Percentiles rank a stretch among this genome's conserved stretches.
phyloP scores from a whole-genome alignment of 2,113 vertebrate species.

The Tychaedon coryphoeus region DNA sequence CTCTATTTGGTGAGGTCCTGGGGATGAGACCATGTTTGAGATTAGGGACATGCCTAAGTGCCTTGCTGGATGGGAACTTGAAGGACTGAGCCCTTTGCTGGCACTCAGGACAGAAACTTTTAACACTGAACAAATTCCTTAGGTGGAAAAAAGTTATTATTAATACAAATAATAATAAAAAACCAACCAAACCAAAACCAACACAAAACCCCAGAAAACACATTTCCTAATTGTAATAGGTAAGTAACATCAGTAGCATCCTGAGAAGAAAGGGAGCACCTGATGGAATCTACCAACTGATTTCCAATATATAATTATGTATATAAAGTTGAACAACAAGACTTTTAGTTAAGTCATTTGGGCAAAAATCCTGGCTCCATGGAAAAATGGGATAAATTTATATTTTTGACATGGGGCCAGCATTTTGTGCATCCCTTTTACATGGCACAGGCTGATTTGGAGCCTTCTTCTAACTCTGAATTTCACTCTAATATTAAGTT shows the following conservation, averaged over 20 bases:
- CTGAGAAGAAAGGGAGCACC: neutral
- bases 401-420: neutral
- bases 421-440: neutral
- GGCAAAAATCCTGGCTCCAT: neutral
- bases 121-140: neutral
- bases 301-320: neutral
- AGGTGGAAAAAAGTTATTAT: neutral
- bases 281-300: neutral
- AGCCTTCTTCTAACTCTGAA: neutral
- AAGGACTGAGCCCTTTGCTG: neutral
- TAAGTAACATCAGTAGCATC: neutral
- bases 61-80: neutral
- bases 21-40: neutral
- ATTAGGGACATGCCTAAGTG: neutral
- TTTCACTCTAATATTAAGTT: conserved; percentile 28
- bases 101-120: neutral
- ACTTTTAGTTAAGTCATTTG: neutral
- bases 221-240: neutral
- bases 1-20: neutral
- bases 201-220: rapidly evolving
- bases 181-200: neutral
- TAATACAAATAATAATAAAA: neutral
- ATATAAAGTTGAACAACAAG: neutral
- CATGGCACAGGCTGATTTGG: neutral
- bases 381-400: neutral